phyloP scores from a whole-genome alignment of 2,797 vertebrate genomes.

The Natrix natrix region DNA sequence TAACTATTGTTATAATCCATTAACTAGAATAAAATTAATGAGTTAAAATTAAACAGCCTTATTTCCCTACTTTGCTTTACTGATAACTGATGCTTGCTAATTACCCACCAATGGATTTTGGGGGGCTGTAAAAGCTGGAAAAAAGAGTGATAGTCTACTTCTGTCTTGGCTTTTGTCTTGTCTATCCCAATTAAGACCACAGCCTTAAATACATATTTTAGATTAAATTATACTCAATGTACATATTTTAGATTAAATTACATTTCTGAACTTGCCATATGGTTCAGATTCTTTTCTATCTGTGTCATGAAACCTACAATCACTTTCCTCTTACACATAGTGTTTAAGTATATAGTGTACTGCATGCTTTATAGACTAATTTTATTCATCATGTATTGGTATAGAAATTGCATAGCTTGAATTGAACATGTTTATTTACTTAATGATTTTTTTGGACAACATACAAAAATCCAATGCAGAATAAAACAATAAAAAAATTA shows the following conservation, averaged over 20 bases:
- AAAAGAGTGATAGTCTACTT: too few species aligned
- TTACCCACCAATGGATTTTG: too few species aligned
- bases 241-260: constrained; percentile 21
- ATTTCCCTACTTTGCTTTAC: too few species aligned
- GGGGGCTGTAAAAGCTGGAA: too few species aligned
- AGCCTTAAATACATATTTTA: too few species aligned
- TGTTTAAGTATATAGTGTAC: constrained; percentile 9
- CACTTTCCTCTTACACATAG: constrained; percentile 11
- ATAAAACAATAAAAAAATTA: too few species aligned
- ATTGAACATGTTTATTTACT: background rate
- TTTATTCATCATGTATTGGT: background rate
- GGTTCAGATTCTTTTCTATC: background rate
- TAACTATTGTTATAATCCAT: too few species aligned
- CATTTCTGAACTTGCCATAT: constrained; percentile 12
- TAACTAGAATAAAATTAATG: too few species aligned
- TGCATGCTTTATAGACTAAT: background rate
- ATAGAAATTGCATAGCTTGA: background rate
- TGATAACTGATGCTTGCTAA: too few species aligned
- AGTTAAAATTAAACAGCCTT: too few species aligned
- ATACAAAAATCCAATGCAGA: too few species aligned
- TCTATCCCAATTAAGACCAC: background rate
- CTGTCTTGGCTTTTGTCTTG: too few species aligned
- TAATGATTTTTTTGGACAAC: background rate
- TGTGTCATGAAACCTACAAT: constrained; percentile 25
- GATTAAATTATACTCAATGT: background rate